Conservation (phyloP, 2,797 vertebrate species). For the Sebastes kiyomatsui region DNA sequence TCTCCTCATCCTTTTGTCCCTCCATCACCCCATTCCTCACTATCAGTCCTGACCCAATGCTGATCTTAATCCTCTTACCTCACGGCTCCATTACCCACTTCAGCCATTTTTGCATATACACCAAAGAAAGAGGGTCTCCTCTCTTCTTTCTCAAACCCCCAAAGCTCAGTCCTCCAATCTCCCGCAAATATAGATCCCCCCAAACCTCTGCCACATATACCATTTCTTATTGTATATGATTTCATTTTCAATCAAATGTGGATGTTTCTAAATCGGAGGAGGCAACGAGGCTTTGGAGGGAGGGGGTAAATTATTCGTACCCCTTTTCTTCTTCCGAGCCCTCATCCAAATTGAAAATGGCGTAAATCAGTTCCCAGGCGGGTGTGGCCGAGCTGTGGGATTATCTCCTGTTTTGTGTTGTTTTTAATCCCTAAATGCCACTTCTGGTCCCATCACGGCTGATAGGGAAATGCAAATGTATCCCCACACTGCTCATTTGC, state of each 20-base stretch:
- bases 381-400: slow-evolving; percentile 67
- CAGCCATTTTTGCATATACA: slow-evolving; percentile 75
- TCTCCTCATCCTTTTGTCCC: slow-evolving; percentile 62
- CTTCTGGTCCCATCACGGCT: slow-evolving; percentile 47
- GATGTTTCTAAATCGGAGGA: slow-evolving; percentile 60
- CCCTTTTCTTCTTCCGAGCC: slow-evolving; percentile 47
- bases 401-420: slow-evolving; percentile 76
- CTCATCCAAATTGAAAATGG: slow-evolving; percentile 72
- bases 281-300: slow-evolving; percentile 32
- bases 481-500: slow-evolving; percentile 24
- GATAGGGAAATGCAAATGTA: slow-evolving; percentile 53
- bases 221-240: slow-evolving; percentile 53
- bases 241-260: slow-evolving; percentile 64
- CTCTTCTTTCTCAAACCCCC: slow-evolving; percentile 44
- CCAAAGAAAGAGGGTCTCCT: slow-evolving; percentile 66
- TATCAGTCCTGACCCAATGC: slow-evolving; percentile 78
- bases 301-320: slow-evolving; percentile 45
- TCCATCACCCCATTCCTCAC: slow-evolving; percentile 61
- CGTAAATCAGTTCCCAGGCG: slow-evolving; percentile 64
- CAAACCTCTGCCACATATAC: slow-evolving; percentile 40
- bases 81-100: slow-evolving; percentile 80
- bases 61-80: slow-evolving; percentile 85
- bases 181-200: slow-evolving; percentile 49
- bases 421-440: slow-evolving; percentile 76
- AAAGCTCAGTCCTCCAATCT: slow-evolving; percentile 50